Conservation (phyloP, 2,797 vertebrate genomes). For the Squalus acanthias region DNA sequence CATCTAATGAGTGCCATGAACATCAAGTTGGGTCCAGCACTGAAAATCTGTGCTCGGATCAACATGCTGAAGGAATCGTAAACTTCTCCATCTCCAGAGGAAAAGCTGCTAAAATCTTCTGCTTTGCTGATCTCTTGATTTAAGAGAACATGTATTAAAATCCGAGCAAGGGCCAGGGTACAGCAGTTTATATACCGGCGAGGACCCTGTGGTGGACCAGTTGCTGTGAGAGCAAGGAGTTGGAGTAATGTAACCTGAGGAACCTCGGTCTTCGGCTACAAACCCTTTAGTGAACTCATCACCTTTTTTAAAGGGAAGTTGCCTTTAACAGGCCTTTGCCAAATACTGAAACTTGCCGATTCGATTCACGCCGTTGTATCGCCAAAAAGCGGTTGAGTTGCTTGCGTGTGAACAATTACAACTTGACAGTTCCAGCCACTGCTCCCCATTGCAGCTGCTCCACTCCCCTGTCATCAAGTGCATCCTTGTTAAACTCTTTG, state of each 20-base stretch:
- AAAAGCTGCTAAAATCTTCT: background rate
- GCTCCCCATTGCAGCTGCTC: background rate
- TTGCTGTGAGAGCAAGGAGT: background rate
- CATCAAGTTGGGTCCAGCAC: conserved; percentile 93
- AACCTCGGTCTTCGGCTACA: background rate
- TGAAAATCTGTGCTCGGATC: conserved; percentile 98
- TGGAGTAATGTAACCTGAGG: background rate
- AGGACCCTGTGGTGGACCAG: background rate
- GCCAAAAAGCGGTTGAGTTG: background rate
- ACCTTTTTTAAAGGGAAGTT: background rate
- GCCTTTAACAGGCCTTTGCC: background rate
- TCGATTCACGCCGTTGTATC: background rate
- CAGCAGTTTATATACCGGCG: background rate
- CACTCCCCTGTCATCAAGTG: background rate
- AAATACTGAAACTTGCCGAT: background rate
- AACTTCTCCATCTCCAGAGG: conserved; percentile 22
- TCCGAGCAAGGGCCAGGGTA: background rate
- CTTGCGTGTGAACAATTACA: background rate
- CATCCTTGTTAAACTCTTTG: background rate
- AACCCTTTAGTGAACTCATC: background rate
- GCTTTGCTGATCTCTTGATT: background rate
- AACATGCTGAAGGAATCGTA: conserved; percentile 88
- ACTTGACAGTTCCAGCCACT: background rate
- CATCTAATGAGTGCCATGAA: conserved; percentile 99
- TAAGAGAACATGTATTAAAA: background rate